Base-by-base conservation (phyloP, 2,888 invertebrate species). In the Holacanthella duospinosa region DNA sequence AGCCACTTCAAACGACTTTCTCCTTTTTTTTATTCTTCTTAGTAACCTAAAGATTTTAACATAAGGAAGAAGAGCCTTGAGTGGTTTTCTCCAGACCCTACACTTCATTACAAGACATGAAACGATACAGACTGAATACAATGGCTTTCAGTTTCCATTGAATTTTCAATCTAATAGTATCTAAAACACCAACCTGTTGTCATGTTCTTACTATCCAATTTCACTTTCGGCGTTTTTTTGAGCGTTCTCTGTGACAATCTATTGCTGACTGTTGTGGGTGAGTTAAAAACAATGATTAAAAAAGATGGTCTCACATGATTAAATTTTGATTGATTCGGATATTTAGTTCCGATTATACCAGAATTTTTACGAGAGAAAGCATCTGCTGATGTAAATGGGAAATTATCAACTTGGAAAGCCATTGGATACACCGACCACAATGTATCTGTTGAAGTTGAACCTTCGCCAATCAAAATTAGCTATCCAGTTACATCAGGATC, bases 191-290 rank as follows among this genome's bases (percentile, higher is more conserved):
- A n/a, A n/a, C n/a, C n/a, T n/a, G n/a, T n/a, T n/a, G 48, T 48
- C 21, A 48, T 4, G 48, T 16, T 48, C 16, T 21, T 59, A 60
- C 43, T 67, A 55, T 26, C 63, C 59, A 63, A 57, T 56, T 60
- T 68, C 6, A 71, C 70, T 21, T 64, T 70, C 28, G 68, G 64
- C 43, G 70, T 71, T 57, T 71, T 71, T 55, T 62, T 71, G 16
- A 69, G 70, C 60, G 70, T 72, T 60, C 68, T 72, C 29, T 68
- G 70, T 62, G 93, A 93, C 79, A 93, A 93, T 78, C 85, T 92
- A 67, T 81, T 93, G 26, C 81, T 93, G 56, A 93, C 93, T 43
- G 88, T 91, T 43, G 86, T 93, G 59, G 93, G 93, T 93, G 78
- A 84, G 86, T 78, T 27, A 21, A 3, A n/a, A n/a, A n/a, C n/a